Evolutionary conservation across 2,797 vertebrate species (phyloP).

Genomic region (Cossypha heuglini): DNA sequence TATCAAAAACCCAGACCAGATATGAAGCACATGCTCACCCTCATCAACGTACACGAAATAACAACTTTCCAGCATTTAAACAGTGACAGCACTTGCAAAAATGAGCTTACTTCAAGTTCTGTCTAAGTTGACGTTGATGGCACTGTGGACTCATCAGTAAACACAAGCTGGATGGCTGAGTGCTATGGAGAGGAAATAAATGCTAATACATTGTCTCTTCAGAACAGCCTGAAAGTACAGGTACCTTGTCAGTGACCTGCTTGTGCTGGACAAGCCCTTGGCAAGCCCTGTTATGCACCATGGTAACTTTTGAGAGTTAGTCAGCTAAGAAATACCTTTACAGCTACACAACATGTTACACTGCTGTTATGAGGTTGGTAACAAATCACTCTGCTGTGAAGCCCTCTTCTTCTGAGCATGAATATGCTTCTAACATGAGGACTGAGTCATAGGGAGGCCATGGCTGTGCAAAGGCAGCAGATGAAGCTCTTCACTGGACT

Average conservation of each 20-base stretch:
- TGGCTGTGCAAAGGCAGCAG: not conserved
- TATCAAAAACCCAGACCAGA: constrained; percentile 48
- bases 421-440: not conserved
- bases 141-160: not conserved
- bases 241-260: not conserved
- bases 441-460: not conserved
- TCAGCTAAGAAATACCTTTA: not conserved
- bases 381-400: not conserved
- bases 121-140: not conserved
- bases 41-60: not conserved
- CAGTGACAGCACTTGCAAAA: not conserved
- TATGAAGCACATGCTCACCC: constrained; percentile 3
- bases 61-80: not conserved
- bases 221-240: not conserved
- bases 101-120: not conserved
- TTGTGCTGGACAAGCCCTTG: not conserved
- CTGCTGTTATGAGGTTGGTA: not conserved
- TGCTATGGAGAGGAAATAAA: not conserved
- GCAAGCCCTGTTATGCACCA: not conserved
- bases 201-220: not conserved
- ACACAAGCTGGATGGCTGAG: not conserved
- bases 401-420: not conserved
- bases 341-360: not conserved
- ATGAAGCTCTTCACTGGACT: not conserved
- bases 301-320: not conserved